phyloP scores from a whole-genome alignment of 2,113 vertebrate genomes.

The Burhinus oedicnemus region DNA sequence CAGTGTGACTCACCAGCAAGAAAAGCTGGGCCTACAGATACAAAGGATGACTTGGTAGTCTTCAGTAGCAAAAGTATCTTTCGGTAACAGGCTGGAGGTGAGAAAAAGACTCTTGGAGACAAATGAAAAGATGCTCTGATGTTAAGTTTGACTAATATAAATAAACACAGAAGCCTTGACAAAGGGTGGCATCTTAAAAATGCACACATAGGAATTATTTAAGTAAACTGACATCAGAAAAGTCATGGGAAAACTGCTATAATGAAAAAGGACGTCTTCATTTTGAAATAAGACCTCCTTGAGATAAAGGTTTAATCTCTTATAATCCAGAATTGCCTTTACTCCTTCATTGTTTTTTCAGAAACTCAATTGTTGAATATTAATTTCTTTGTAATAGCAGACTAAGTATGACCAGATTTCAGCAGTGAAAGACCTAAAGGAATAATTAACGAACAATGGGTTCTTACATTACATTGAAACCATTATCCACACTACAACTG shows the following conservation, averaged over 20 bases:
- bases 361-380: slow-evolving; percentile 18
- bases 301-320: slow-evolving; percentile 19
- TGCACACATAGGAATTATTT: not conserved
- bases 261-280: not conserved
- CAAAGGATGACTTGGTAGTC: not conserved
- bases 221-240: not conserved
- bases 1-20: not conserved
- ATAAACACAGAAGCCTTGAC: not conserved
- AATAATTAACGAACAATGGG: slow-evolving; percentile 51
- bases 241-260: not conserved
- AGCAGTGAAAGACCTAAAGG: slow-evolving; percentile 50
- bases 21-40: not conserved
- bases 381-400: slow-evolving; percentile 34
- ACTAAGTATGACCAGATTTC: slow-evolving; percentile 48
- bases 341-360: not conserved
- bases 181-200: not conserved
- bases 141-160: not conserved
- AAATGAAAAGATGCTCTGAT: not conserved
- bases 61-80: not conserved
- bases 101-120: not conserved
- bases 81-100: not conserved
- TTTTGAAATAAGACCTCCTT: slow-evolving; percentile 8
- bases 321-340: not conserved
- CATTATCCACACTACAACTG: not conserved
- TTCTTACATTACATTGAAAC: slow-evolving; percentile 25